Evolutionary conservation across 2,113 vertebrate species (phyloP), one percentile per base, ranked within the genome.

Genomic region (Phalacrocorax pelagicus): DNA sequence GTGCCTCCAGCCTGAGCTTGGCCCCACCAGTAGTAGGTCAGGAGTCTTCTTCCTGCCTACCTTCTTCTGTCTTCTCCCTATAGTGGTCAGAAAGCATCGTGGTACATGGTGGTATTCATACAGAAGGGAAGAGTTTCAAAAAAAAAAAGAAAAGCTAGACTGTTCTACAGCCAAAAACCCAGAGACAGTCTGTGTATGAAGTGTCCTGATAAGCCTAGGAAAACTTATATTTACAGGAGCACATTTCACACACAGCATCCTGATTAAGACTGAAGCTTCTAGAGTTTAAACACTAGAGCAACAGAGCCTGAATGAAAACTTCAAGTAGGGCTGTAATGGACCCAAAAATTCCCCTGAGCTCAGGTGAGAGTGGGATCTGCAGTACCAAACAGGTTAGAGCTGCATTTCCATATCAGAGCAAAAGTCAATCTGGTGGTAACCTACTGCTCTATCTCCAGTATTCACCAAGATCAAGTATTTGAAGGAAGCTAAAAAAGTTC

Each of bases 351-450:
- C 16, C 83, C 72, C 46, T 42, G 26, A 66, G 38, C 44, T 84
- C 55, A 46, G 58, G 23, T 29, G 18, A 52, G 36, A 20, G 59
- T 6, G 26, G 12, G 63, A 78, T 51, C 34, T 55, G 55, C 5
- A 42, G 44, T 3, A 42, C 15, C 32, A 44, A 65, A 16, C 12
- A 42, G 62, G 12, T 84, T 6, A 57, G 21, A 85, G 36, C 23
- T 72, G 44, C 1, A 1, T 62, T 73, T 40, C 71, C 1, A 0
- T 16, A 19, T 4, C 36, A 72, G 36, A 86, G 36, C 65, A 44
- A 5, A 4, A 42, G 23, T 4, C 46, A 32, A 5, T 4, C 22
- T 81, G 42, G 26, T 26, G n/a, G 21, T 3, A 40, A 74, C 29
- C 29, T 4, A 6, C 40, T 42, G 27, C 49, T 81, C 89, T 57